phyloP scores from a whole-genome alignment of 1,140 invertebrate species.

The Portunus trituberculatus region DNA sequence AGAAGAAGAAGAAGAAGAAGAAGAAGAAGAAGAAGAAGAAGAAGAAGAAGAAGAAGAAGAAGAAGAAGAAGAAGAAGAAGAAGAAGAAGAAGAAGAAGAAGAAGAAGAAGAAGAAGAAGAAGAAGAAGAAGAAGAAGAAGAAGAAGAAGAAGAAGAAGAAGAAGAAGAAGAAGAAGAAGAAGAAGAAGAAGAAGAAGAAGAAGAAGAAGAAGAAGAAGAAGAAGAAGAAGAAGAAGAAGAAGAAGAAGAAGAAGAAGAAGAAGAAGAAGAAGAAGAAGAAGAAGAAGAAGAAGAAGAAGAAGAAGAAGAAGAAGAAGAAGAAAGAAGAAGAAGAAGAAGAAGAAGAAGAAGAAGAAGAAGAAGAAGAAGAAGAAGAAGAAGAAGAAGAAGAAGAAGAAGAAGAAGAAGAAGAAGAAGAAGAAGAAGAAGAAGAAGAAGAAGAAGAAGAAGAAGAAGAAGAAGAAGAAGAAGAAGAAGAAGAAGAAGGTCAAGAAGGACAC shows the following conservation, averaged over 20 bases:
- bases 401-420: not conserved
- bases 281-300: not conserved
- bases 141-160: too few relatives aligned
- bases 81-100: too few relatives aligned
- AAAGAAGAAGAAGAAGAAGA: not conserved
- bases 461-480: too few relatives aligned
- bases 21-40: too few relatives aligned
- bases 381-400: not conserved
- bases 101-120: too few relatives aligned
- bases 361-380: not conserved
- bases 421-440: not conserved
- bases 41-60: too few relatives aligned
- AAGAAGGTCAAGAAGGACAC: too few relatives aligned
- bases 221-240: not conserved
- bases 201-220: not conserved
- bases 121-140: too few relatives aligned
- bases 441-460: too few relatives aligned
- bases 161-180: too few relatives aligned
- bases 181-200: not conserved
- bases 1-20: too few relatives aligned
- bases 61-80: too few relatives aligned
- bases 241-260: not conserved
- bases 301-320: not conserved
- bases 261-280: not conserved
- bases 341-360: not conserved